Evolutionary conservation across 2,888 invertebrate species (phyloP), one percentile per base, ranked within the genome.

Genomic region (Amiota minor): DNA sequence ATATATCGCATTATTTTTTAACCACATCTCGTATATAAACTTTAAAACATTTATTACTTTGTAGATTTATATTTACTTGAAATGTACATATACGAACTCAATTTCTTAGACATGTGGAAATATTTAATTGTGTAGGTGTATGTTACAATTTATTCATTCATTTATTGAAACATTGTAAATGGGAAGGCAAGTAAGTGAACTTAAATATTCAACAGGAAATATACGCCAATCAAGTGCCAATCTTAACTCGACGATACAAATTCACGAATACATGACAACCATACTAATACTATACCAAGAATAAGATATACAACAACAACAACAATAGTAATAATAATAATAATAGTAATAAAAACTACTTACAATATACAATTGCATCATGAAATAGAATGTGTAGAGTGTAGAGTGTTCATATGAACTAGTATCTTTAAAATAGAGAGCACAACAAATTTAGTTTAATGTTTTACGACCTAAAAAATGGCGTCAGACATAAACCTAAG

Each of bases 181-280:
- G 35, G 35, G 68, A 71, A 75, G 74, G 67, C 73, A 80, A 84
- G 74, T 76, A 73, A 78, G 78, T 81, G 75, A 74, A 83, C 81
- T 87, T 86, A 88, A 88, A 85, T 88, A 88, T 87, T 81, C 87
- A 88, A 84, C 86, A 85, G 88, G 87, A 87, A 88, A 86, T 86
- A 82, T 85, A 85, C 84, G 88, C 87, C 87, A 87, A 88, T 87
- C 87, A 87, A 87, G 81, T 85, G 87, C 87, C 87, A 88, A 88
- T 88, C 87, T 86, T 73, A 70, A 76, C 74, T 81, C 82, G 87
- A 84, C 86, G 80, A 80, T 81, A 77, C 62, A 78, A 79, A 64
- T 55, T 73, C 47, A 73, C 49, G 74, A 59, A 74, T 75, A 71
- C 74, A 65, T 69, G 23, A 64, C 55, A 14, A 53, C 55, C 46